phyloP scores from a whole-genome alignment of 2,113 vertebrate species.

The Heterotilapia buettikoferi region DNA sequence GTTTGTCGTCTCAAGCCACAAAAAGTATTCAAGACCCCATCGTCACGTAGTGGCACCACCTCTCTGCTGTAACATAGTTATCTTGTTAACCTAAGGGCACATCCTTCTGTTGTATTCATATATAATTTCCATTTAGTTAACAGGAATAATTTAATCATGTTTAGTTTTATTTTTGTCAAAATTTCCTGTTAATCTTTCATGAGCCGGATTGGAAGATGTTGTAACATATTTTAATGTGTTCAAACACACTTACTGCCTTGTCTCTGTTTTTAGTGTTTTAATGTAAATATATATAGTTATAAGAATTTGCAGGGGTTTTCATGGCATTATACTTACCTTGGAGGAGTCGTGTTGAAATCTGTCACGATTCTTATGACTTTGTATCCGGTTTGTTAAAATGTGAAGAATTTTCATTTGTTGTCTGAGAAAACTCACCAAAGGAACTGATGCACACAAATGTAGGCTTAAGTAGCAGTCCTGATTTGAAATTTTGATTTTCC shows the following conservation, averaged over 20 bases:
- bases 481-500: background rate
- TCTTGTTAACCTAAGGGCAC: constrained; percentile 14
- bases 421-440: constrained; percentile 49
- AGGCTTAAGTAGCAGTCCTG: constrained; percentile 20
- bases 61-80: constrained; percentile 24
- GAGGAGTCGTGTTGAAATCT: constrained; percentile 3
- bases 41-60: constrained; percentile 17
- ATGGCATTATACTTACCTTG: constrained; percentile 15
- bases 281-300: constrained; percentile 74
- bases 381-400: constrained; percentile 7
- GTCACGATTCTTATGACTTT: background rate
- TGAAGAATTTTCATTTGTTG: background rate
- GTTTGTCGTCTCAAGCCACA: constrained; percentile 66
- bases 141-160: constrained; percentile 31
- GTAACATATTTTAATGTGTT: background rate
- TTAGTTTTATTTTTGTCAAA: background rate
- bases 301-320: constrained; percentile 35
- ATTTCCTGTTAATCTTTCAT: constrained; percentile 8
- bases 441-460: constrained; percentile 7
- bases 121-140: constrained; percentile 47
- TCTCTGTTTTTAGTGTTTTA: constrained; percentile 62
- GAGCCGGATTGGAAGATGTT: background rate
- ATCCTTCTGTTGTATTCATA: constrained; percentile 12
- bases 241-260: constrained; percentile 61
- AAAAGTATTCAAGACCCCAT: constrained; percentile 33